These are phyloP conservation scores for Polypedilum pembai DNA, from an alignment of 1,140 invertebrate genomes.

Conservation along the genomic window DNA sequence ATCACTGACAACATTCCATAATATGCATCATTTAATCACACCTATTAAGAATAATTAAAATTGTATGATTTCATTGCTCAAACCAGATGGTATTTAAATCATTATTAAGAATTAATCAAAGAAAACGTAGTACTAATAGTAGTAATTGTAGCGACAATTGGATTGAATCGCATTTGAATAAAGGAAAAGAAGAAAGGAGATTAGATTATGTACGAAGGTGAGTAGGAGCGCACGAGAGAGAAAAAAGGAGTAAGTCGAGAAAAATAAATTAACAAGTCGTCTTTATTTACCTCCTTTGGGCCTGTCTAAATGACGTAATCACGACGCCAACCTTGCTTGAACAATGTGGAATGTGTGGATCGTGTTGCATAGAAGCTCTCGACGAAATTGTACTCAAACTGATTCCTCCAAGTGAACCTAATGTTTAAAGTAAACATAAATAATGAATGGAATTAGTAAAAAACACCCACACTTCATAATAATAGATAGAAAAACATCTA, in stretches of 20 bases:
- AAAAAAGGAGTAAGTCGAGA: not conserved
- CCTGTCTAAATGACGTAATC: slow-evolving; percentile 85
- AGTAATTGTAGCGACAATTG: too few relatives aligned
- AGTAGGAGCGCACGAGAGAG: not conserved
- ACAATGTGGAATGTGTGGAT: slow-evolving; percentile 47
- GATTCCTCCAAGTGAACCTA: slow-evolving; percentile 29
- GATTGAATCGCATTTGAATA: too few relatives aligned
- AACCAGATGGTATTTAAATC: too few relatives aligned
- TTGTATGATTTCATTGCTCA: too few relatives aligned
- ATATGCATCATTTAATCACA: not conserved
- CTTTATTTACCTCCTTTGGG: slow-evolving; percentile 67
- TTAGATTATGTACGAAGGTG: not conserved
- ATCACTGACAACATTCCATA: slow-evolving; percentile 3
- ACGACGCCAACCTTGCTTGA: slow-evolving; percentile 77
- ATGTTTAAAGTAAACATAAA: not conserved
- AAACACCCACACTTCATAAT: too few relatives aligned
- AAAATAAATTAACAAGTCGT: not conserved
- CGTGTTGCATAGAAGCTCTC: slow-evolving; percentile 52
- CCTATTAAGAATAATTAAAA: not conserved
- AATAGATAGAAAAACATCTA: not conserved
- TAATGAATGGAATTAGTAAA: too few relatives aligned
- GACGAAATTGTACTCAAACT: slow-evolving; percentile 41
- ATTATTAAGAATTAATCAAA: too few relatives aligned
- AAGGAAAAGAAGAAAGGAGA: too few relatives aligned
- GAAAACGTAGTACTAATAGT: too few relatives aligned